Percentiles rank a stretch among this genome's conserved stretches.
Conservation (phyloP, 2,888 invertebrate genomes). For the Pseudococcus longispinus region DNA sequence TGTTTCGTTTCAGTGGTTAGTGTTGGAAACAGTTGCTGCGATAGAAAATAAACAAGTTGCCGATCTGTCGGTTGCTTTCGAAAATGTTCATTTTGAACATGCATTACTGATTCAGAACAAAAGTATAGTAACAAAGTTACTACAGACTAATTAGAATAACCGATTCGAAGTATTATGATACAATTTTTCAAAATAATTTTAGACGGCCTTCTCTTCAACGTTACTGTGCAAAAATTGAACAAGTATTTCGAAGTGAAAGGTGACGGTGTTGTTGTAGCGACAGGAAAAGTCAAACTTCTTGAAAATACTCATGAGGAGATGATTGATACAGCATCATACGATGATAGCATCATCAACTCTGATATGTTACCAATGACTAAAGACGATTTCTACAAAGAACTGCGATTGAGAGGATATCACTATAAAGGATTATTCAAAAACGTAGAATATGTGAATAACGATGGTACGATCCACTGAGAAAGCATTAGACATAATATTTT, state of each 20-base stretch:
- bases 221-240: too few relatives aligned
- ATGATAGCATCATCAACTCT: background rate
- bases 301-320: too few relatives aligned
- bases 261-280: too few relatives aligned
- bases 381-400: background rate
- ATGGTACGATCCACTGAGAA: background rate
- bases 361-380: background rate
- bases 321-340: too few relatives aligned
- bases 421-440: background rate
- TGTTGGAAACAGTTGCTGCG: background rate
- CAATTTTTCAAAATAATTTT: too few relatives aligned
- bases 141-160: too few relatives aligned
- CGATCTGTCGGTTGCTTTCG: too few relatives aligned
- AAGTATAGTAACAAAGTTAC: too few relatives aligned
- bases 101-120: background rate
- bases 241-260: too few relatives aligned
- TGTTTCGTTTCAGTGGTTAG: background rate
- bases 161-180: too few relatives aligned
- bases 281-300: too few relatives aligned
- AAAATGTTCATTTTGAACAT: slow-evolving; percentile 9
- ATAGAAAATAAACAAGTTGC: background rate
- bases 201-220: too few relatives aligned
- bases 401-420: background rate
- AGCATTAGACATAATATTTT: background rate
- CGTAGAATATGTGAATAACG: background rate